A percentile compares a stretch with the other conserved stretches of the same genome.
Evolutionary conservation across 2,888 invertebrate genomes (phyloP).

Genomic region (Alentia gelatinosa): DNA sequence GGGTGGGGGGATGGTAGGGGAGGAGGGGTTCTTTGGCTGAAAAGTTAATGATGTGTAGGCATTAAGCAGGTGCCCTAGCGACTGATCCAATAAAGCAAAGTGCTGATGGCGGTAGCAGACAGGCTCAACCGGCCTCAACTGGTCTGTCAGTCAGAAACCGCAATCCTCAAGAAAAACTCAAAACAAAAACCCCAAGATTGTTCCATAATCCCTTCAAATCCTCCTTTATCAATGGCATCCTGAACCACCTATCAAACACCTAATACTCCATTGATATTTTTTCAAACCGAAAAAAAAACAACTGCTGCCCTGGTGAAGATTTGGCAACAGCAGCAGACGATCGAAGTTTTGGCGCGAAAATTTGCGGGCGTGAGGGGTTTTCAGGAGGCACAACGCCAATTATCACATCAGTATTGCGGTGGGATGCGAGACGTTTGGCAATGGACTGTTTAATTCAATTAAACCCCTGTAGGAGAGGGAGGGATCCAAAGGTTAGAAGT

Average conservation of each 20-base stretch:
- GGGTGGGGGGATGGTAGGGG: neutral
- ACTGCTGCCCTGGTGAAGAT: neutral
- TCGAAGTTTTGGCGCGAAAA: neutral
- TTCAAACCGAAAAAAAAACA: neutral
- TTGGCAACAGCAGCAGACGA: neutral
- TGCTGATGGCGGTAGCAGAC: neutral
- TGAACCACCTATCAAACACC: neutral
- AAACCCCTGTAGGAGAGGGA: neutral
- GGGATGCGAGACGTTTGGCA: slow-evolving; percentile 4
- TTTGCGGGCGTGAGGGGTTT: neutral
- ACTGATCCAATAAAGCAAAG: slow-evolving; percentile 35
- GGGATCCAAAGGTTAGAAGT: neutral
- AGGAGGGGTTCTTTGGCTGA: neutral
- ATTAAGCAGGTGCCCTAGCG: slow-evolving; percentile 20
- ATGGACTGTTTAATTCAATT: slow-evolving; percentile 26
- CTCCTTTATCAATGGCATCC: no score
- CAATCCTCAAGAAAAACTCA: neutral
- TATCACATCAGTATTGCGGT: slow-evolving; percentile 24
- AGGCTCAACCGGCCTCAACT: neutral
- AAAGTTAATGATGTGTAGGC: neutral
- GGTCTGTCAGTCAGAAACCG: neutral
- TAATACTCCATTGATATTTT: neutral
- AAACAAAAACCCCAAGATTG: neutral
- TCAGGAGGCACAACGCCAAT: slow-evolving; percentile 8
- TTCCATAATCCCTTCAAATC: no score